Evolutionary conservation across 1,140 invertebrate genomes (phyloP).

Genomic region (Pollicipes pollicipes): DNA sequence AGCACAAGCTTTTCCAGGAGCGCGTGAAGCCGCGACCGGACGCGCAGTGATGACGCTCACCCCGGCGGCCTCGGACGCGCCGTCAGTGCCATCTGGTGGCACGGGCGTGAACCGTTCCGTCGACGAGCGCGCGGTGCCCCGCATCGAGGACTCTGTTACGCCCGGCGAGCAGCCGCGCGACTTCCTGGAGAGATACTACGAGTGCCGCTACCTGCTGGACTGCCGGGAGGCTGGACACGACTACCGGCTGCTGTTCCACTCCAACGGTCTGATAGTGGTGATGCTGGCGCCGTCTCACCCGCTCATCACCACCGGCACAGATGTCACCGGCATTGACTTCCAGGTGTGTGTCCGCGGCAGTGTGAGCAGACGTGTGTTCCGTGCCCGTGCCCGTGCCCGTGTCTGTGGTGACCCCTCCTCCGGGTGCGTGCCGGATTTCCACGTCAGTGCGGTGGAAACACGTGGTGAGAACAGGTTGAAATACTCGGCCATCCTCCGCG

Average conservation of each 20-base stretch:
- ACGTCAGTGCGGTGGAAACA: no score
- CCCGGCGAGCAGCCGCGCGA: not conserved
- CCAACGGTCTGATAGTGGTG: not conserved
- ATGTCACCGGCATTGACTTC: not conserved
- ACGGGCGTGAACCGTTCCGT: no score
- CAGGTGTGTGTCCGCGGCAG: not conserved
- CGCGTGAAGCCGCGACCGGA: not conserved
- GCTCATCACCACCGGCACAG: not conserved
- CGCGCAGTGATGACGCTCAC: no score
- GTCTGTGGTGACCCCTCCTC: no score
- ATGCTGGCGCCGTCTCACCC: not conserved
- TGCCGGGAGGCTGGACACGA: not conserved
- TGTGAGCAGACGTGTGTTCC: no score
- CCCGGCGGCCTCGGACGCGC: no score
- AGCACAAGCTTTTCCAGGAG: not conserved
- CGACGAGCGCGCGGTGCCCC: not conserved
- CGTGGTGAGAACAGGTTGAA: no score
- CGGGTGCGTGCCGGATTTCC: no score
- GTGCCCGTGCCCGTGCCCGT: no score
- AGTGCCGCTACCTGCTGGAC: not conserved
- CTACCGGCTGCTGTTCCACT: constrained; percentile 1
- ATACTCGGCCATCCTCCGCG: no score
- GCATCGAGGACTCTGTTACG: not conserved
- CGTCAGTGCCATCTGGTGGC: no score
- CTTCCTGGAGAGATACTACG: not conserved